Base-by-base conservation (phyloP, 2,113 vertebrate species). In the Crotalus tigris region DNA sequence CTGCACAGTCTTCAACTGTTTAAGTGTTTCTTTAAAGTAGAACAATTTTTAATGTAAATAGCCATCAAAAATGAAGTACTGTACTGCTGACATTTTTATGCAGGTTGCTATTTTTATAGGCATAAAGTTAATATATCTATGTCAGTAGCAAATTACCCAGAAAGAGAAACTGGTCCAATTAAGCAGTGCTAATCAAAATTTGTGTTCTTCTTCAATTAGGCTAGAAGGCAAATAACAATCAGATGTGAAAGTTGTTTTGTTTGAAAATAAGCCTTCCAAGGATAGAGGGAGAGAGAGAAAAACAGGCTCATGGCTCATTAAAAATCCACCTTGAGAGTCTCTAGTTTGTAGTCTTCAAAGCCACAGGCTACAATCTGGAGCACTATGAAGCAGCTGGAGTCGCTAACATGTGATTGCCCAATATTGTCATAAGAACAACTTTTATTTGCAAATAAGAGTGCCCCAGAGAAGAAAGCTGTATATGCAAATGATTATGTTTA, bases 281-380 rank as follows among this genome's bases (percentile, higher is more conserved):
- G 49, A 54, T 11, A 54, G 29, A 81, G 33, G 3, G n/a, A n/a
- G 46, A 7, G 12, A 8, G 0, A 9, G 23, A 10, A 1, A 85
- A 33, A 23, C 24, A 0, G 0, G 6, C 58, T 92, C 91, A 29
- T 85, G 24, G 13, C 46, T 87, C 0, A 93, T 90, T 89, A 61
- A 46, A 15, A n/a, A 93, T 61, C 54, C 21, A 15, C 54, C 1
- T 0, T 46, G 24, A 26, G n/a, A 55, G 46, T 24, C 24, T 10
- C 85, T 90, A 92, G 46, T 94, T 94, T 92, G 5, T 2, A 54
- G 0, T 4, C 90, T 17, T 92, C 23, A 92, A 46, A 85, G 92
- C 81, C 8, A 88, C n/a, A 92, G 88, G 1, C 5, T 91, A 81
- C 8, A 49, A 0, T 54, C 12, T 64, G 24, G 26, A 94, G 0